phyloP scores from a whole-genome alignment of 2,888 invertebrate genomes.

The Cantharis rufa region DNA sequence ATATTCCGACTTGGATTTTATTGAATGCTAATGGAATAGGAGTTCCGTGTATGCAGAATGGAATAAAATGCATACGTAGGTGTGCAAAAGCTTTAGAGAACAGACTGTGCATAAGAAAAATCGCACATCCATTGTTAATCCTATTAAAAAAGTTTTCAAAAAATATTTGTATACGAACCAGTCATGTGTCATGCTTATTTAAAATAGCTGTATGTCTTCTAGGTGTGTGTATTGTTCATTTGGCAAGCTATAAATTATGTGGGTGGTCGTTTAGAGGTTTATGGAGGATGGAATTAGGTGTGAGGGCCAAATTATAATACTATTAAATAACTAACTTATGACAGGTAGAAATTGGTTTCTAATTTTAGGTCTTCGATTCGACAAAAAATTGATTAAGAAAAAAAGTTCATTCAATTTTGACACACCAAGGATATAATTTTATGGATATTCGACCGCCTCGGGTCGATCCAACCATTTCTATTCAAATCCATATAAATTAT shows the following conservation, averaged over 20 bases:
- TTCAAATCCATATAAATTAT: conserved; percentile 6
- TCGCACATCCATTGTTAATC: conserved; percentile 40
- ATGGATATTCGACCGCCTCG: background rate
- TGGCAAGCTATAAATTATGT: conserved; percentile 38
- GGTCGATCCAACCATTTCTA: background rate
- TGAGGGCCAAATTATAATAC: conserved; percentile 32
- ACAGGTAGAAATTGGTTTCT: conserved; percentile 26
- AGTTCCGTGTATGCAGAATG: conserved; percentile 42
- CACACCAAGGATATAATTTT: background rate
- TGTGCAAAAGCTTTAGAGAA: conserved; percentile 39
- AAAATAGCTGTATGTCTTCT: conserved; percentile 43
- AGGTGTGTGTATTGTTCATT: conserved; percentile 39
- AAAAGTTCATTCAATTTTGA: background rate
- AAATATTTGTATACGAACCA: conserved; percentile 39
- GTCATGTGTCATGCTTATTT: conserved; percentile 41
- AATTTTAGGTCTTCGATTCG: conserved; percentile 13
- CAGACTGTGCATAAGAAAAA: conserved; percentile 39
- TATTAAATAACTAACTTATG: conserved; percentile 25
- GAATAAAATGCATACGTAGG: conserved; percentile 38
- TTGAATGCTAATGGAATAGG: conserved; percentile 48
- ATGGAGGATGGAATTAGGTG: conserved; percentile 32
- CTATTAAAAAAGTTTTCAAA: conserved; percentile 35
- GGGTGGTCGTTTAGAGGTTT: conserved; percentile 33
- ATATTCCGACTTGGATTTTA: conserved; percentile 44
- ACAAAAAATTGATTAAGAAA: background rate